Evolutionary conservation across 1,140 invertebrate genomes (phyloP), one percentile per base, ranked within the genome.

Genomic region (Orius laevigatus): DNA sequence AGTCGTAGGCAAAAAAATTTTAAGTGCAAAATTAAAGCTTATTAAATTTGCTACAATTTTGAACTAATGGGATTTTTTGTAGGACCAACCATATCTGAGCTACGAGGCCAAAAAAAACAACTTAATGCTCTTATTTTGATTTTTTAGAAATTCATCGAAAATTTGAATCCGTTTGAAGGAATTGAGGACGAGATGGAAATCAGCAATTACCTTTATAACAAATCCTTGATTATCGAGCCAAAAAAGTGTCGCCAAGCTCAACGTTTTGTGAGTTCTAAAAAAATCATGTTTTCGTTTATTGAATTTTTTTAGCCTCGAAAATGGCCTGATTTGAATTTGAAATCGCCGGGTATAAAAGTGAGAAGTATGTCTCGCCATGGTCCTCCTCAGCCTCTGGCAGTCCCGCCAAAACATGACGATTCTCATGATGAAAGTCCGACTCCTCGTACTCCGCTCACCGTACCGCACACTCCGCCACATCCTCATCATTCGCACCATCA

Each of bases 191-290:
- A 94, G 55, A 83, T 81, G 38, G 84, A 91, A 48, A 90, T 95
- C 55, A 80, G 78, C 53, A 88, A 93, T 64, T 90, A 92, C 64
- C 67, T 96, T 14, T 98, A 88, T 59, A 73, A 78, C 53, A 84
- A 87, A 64, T 95, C 89, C 8, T 67, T 90, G 50, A 79, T 88
- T 62, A 85, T 98, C 57, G 92, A 98, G 62, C 92, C 92, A 2
- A 67, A 87, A 50, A 73, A 75, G 41, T 76, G 25, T 43, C 83
- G 78, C 58, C 81, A 84, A 61, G 71, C 80, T 49, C 77, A 76
- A 4, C 82, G 85, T 72, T 84, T 82, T 67, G 86, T 90, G 68
- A 84, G 82, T 76, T 50, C 53, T 39, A 50, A 42, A 5, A 50
- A 34, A n/a, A 34, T n/a, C 8, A n/a, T 8, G 8, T 38, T 12